A percentile compares a stretch with the other conserved stretches of the same genome.
These are phyloP conservation scores for Drosophila meridiana DNA, from an alignment of 2,888 invertebrate genomes.

Conservation along the genomic window DNA sequence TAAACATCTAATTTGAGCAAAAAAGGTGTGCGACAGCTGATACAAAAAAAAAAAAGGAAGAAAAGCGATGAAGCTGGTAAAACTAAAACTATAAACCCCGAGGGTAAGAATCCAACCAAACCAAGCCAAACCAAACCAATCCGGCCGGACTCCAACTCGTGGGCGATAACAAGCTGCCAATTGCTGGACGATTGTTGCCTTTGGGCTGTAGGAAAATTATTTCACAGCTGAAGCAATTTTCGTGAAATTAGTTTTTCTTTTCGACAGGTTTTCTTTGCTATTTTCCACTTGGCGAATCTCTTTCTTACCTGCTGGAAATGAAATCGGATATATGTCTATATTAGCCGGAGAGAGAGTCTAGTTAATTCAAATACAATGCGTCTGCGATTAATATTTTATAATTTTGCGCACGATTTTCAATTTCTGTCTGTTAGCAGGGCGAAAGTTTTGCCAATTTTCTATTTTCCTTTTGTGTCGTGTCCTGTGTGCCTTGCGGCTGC, in stretches of 20 bases:
- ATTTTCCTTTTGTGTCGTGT: constrained; percentile 16
- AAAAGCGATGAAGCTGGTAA: constrained; percentile 13
- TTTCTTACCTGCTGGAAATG: constrained; percentile 54
- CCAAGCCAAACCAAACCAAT: not conserved
- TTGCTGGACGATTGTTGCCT: constrained; percentile 59
- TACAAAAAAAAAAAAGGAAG: not conserved
- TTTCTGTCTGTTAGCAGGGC: constrained; percentile 51
- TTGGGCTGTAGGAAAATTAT: constrained; percentile 69
- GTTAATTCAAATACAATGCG: constrained; percentile 65
- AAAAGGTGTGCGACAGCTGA: constrained; percentile 42
- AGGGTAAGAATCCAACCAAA: constrained; percentile 39
- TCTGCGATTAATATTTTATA: constrained; percentile 72
- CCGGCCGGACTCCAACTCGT: constrained; percentile 11
- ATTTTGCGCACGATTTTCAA: constrained; percentile 77
- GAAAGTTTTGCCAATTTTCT: constrained; percentile 50
- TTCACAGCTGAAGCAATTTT: constrained; percentile 76
- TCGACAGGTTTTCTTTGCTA: constrained; percentile 23
- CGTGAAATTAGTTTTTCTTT: constrained; percentile 80
- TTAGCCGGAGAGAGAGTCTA: constrained; percentile 30
- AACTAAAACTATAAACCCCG: constrained; percentile 39
- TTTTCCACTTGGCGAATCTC: constrained; percentile 43
- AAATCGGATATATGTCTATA: constrained; percentile 33
- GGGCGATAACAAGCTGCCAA: constrained; percentile 63
- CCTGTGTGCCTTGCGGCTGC: constrained; percentile 50
- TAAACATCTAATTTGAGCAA: constrained; percentile 64